Conservation (phyloP, 92 coral and sea anemone species). For the Heteractis magnifica region DNA sequence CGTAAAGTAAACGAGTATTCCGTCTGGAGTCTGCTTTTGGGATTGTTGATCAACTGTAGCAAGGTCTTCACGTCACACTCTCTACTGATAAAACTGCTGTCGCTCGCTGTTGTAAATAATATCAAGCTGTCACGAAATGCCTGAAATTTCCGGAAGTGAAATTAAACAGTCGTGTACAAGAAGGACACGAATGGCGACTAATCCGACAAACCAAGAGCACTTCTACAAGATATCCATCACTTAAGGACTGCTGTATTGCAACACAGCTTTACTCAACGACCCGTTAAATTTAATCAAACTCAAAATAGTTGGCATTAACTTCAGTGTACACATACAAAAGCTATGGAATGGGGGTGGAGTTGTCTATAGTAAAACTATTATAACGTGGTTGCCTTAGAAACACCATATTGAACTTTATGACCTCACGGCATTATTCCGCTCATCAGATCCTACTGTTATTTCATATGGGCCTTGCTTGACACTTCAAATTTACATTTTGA, state of each 20-base stretch:
- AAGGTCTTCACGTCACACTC: neutral
- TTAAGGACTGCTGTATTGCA: neutral
- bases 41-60: neutral
- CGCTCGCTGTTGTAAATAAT: neutral
- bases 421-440: neutral
- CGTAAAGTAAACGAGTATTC: slow-evolving; percentile 17
- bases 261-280: slow-evolving; percentile 23
- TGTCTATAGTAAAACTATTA: neutral
- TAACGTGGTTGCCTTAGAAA: slow-evolving; percentile 13
- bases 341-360: slow-evolving; percentile 43
- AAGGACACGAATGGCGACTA: neutral
- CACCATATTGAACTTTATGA: neutral
- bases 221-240: neutral
- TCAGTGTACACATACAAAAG: slow-evolving; percentile 16
- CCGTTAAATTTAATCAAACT: slow-evolving; percentile 38
- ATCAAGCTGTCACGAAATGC: slow-evolving; percentile 19
- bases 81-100: neutral
- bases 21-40: slow-evolving; percentile 7
- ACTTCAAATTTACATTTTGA: neutral
- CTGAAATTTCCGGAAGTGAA: slow-evolving; percentile 12
- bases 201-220: slow-evolving; percentile 5
- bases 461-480: neutral
- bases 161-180: slow-evolving; percentile 4
- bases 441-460: slow-evolving; percentile 1
- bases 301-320: slow-evolving; percentile 13